A percentile compares a stretch with the other conserved stretches of the same genome.
phyloP scores from a whole-genome alignment of 2,888 invertebrate genomes.

The Hoplodrina ambigua region DNA sequence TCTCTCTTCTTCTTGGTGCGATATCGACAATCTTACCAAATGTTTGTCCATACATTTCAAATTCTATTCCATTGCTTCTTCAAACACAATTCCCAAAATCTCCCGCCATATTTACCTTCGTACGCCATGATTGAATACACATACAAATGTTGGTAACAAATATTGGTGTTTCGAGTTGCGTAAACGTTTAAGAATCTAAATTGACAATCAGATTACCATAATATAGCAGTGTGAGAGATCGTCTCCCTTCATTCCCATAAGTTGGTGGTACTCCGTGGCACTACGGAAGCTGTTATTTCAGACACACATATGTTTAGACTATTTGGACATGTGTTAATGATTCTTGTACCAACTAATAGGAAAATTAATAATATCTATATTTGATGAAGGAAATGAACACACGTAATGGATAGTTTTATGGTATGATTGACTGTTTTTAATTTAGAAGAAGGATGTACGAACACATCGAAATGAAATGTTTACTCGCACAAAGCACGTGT shows the following conservation, averaged over 20 bases:
- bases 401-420: slow-evolving; percentile 40
- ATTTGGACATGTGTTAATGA: slow-evolving; percentile 61
- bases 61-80: slow-evolving; percentile 43
- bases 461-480: slow-evolving; percentile 16
- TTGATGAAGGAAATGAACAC: slow-evolving; percentile 37
- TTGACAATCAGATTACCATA: slow-evolving; percentile 74
- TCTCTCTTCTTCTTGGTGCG: neutral
- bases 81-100: slow-evolving; percentile 40
- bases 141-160: slow-evolving; percentile 64
- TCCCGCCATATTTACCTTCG: slow-evolving; percentile 60
- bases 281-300: slow-evolving; percentile 57
- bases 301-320: slow-evolving; percentile 49
- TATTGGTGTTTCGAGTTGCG: slow-evolving; percentile 56
- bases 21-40: slow-evolving; percentile 38
- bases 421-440: slow-evolving; percentile 44
- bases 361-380: slow-evolving; percentile 43
- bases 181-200: slow-evolving; percentile 69
- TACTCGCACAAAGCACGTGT: slow-evolving; percentile 23
- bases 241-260: slow-evolving; percentile 43
- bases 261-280: neutral
- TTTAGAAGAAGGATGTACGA: slow-evolving; percentile 28
- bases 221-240: slow-evolving; percentile 47
- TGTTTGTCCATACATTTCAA: slow-evolving; percentile 42
- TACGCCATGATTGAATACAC: slow-evolving; percentile 61
- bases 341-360: slow-evolving; percentile 52